Evolutionary conservation across 1,140 invertebrate genomes (phyloP).

Genomic region (Lepidotrigona ventralis): DNA sequence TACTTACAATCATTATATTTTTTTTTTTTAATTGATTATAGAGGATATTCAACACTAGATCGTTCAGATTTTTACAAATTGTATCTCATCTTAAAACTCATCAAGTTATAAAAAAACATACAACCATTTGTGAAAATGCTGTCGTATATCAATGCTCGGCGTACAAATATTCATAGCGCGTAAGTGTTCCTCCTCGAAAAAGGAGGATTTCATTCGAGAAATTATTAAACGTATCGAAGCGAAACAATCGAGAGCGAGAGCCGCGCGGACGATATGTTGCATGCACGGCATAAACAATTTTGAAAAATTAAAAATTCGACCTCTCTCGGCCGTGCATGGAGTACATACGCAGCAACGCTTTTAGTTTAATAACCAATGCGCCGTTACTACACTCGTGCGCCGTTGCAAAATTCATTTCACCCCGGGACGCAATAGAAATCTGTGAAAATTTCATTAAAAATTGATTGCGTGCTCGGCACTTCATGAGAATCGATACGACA

Average conservation of each 20-base stretch:
- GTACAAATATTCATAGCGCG: not conserved
- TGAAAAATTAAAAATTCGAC: constrained; percentile 30
- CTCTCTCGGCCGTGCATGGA: not conserved
- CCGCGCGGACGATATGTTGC: not conserved
- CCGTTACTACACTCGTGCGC: constrained; percentile 10
- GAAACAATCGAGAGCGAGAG: not conserved
- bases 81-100: too few relatives aligned
- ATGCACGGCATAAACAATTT: not conserved
- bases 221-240: constrained; percentile 14
- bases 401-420: constrained; percentile 20
- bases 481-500: not conserved
- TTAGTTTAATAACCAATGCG: constrained; percentile 48
- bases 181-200: not conserved
- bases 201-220: not conserved
- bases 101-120: too few relatives aligned
- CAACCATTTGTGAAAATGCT: not conserved
- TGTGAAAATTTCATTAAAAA: constrained; percentile 46
- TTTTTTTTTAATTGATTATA: too few relatives aligned
- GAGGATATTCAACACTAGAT: too few relatives aligned
- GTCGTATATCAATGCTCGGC: not conserved
- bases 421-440: constrained; percentile 1
- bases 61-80: too few relatives aligned
- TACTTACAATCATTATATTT: too few relatives aligned
- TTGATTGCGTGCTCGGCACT: constrained; percentile 14
- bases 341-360: constrained; percentile 1